These are phyloP conservation scores for Danaus plexippus DNA, from an alignment of 1,140 invertebrate genomes.

Conservation along the genomic window DNA sequence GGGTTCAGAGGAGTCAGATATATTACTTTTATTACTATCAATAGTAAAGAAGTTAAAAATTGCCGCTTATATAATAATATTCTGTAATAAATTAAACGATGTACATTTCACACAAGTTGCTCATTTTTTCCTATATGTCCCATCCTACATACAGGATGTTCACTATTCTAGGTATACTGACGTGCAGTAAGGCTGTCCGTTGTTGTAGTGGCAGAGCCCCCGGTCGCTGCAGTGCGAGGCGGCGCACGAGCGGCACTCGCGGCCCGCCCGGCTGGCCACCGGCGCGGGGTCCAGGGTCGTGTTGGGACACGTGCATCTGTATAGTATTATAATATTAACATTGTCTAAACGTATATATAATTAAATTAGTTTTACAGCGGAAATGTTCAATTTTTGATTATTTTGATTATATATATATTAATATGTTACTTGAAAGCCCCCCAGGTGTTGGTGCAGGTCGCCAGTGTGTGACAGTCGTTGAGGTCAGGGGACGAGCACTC, in stretches of 20 bases:
- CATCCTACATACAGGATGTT: background rate
- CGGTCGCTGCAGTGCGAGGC: conserved; percentile 85
- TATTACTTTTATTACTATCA: too few relatives aligned
- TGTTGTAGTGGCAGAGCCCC: conserved; percentile 84
- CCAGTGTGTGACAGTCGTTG: conserved; percentile 92
- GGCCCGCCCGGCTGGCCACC: conserved; percentile 75
- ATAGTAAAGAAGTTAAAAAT: too few relatives aligned
- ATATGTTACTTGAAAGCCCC: conserved; percentile 81
- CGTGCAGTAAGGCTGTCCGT: conserved; percentile 85
- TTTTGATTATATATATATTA: background rate
- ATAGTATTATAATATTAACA: conserved; percentile 3
- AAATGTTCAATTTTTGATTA: too few relatives aligned
- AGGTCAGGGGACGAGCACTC: conserved; percentile 88
- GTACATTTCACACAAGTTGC: background rate
- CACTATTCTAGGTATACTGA: conserved; percentile 62
- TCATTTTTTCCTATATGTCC: too few relatives aligned
- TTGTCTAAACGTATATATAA: too few relatives aligned
- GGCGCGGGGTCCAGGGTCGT: conserved; percentile 84
- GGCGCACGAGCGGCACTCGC: conserved; percentile 77
- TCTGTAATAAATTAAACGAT: too few relatives aligned
- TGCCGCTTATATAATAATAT: too few relatives aligned
- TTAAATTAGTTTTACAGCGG: too few relatives aligned
- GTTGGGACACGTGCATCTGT: conserved; percentile 82
- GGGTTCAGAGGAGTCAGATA: too few relatives aligned
- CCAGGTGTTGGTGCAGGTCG: conserved; percentile 90